These are phyloP conservation scores for Ernsta delagoae DNA, from an alignment of 2,888 invertebrate genomes.

Conservation along the genomic window DNA sequence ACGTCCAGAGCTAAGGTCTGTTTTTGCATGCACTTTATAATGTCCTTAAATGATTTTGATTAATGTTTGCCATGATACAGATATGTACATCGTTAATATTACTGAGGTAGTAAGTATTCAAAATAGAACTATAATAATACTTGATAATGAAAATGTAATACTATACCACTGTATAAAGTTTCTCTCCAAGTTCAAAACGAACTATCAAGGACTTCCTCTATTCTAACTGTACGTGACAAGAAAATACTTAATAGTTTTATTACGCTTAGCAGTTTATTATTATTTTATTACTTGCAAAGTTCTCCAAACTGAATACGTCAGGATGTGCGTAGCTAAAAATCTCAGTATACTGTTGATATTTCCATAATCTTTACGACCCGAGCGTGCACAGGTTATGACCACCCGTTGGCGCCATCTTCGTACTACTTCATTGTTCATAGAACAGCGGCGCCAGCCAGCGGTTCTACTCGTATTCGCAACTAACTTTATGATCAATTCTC, in stretches of 20 bases:
- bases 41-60: constrained; percentile 34
- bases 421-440: constrained; percentile 80
- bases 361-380: constrained; percentile 56
- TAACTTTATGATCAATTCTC: constrained; percentile 74
- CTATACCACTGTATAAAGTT: neutral
- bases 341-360: constrained; percentile 15
- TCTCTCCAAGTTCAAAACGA: neutral
- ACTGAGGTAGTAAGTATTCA: neutral
- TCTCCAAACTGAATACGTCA: neutral
- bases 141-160: neutral
- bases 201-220: constrained; percentile 15
- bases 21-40: constrained; percentile 28
- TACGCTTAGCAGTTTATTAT: neutral
- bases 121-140: neutral
- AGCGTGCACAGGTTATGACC: constrained; percentile 72
- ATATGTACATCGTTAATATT: neutral
- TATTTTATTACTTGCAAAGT: neutral
- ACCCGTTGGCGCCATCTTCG: constrained; percentile 73
- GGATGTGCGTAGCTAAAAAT: neutral
- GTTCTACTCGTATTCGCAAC: constrained; percentile 59
- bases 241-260: constrained; percentile 6
- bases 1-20: constrained; percentile 29
- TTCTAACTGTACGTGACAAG: constrained; percentile 2
- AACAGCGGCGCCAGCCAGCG: constrained; percentile 71
- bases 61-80: constrained; percentile 22